These are phyloP conservation scores for Zoanthus gigantus DNA, from an alignment of 92 coral and sea anemone genomes.

Conservation along the genomic window DNA sequence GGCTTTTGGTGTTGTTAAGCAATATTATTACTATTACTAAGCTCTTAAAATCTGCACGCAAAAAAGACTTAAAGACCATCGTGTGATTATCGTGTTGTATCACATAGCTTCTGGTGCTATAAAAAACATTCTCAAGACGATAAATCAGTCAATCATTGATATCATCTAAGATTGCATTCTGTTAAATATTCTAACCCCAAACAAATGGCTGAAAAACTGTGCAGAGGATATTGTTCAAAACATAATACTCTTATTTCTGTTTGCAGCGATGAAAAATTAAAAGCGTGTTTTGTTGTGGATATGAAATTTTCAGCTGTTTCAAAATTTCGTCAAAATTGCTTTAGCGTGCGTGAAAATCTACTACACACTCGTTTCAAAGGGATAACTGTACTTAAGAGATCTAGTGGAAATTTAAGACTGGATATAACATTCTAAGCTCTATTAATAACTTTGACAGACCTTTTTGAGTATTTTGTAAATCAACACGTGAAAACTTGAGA, in stretches of 20 bases:
- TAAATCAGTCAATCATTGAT: slow-evolving; percentile 20
- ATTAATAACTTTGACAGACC: background rate
- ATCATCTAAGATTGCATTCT: slow-evolving; percentile 33
- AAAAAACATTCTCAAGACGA: background rate
- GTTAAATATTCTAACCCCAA: background rate
- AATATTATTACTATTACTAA: slow-evolving; percentile 16
- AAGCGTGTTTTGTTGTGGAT: background rate
- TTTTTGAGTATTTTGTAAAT: slow-evolving; percentile 20
- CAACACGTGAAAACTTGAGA: slow-evolving; percentile 36
- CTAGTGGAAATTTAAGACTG: slow-evolving; percentile 2
- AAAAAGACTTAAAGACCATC: slow-evolving; percentile 4
- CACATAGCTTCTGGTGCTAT: slow-evolving; percentile 7
- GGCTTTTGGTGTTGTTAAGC: slow-evolving; percentile 12
- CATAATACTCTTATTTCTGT: background rate
- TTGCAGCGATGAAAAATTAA: background rate
- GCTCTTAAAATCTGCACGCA: slow-evolving; percentile 45
- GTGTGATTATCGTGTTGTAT: background rate
- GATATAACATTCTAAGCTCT: slow-evolving; percentile 19
- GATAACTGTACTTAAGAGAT: slow-evolving; percentile 14
- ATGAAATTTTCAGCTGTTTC: background rate
- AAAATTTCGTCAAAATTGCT: background rate
- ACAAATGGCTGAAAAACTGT: background rate
- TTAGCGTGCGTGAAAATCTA: background rate
- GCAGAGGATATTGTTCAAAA: background rate
- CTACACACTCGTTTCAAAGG: background rate